Evolutionary conservation across 2,113 vertebrate species (phyloP).

Genomic region (Gasterosteus nipponicus): DNA sequence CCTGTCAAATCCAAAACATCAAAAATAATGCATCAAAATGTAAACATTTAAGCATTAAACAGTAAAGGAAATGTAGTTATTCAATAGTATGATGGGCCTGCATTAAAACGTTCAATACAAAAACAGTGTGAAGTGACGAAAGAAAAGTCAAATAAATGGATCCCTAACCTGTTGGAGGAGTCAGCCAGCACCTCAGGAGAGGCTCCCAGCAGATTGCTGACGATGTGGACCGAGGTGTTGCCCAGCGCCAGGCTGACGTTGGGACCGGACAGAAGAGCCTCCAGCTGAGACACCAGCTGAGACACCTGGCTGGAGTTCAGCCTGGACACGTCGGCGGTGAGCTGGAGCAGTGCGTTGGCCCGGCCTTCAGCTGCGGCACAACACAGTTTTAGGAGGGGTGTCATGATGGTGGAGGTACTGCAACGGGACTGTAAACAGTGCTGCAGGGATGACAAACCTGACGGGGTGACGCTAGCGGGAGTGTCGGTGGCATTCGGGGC

Average conservation of each 20-base stretch:
- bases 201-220: slow-evolving; percentile 86
- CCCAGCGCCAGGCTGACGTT: slow-evolving; percentile 77
- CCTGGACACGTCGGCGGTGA: slow-evolving; percentile 55
- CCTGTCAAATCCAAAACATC: background rate
- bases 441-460: slow-evolving; percentile 40
- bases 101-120: background rate
- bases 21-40: background rate
- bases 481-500: background rate
- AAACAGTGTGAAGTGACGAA: background rate
- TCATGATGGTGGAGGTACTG: background rate
- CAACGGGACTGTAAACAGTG: background rate
- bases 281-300: slow-evolving; percentile 83
- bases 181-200: slow-evolving; percentile 71
- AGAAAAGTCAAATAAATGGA: background rate
- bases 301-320: slow-evolving; percentile 81
- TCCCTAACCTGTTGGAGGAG: slow-evolving; percentile 84
- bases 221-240: slow-evolving; percentile 79
- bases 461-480: background rate
- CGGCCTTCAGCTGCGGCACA: slow-evolving; percentile 18
- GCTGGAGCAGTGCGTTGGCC: slow-evolving; percentile 59
- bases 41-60: background rate
- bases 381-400: background rate
- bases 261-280: slow-evolving; percentile 80
- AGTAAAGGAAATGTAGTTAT: background rate
- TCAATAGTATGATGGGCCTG: background rate